A percentile compares a stretch with the other conserved stretches of the same genome.
These are phyloP conservation scores for Aporophyla nigra DNA, from an alignment of 2,888 invertebrate genomes.

Conservation along the genomic window DNA sequence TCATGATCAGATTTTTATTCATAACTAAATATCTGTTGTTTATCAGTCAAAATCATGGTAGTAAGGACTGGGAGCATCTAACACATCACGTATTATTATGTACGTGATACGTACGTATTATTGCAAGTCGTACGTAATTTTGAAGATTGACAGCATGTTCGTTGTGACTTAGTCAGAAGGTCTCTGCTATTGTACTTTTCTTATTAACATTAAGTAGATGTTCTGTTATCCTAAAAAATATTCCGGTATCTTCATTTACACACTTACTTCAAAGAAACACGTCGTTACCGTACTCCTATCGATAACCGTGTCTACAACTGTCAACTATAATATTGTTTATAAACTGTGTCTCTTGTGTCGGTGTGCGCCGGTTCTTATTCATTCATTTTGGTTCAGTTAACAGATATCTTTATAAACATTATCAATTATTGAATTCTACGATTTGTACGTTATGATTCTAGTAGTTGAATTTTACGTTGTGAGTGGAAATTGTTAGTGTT, in stretches of 20 bases:
- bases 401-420: slow-evolving; percentile 6
- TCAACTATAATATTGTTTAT: slow-evolving; percentile 21
- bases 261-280: too few relatives aligned
- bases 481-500: background rate
- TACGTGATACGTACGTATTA: background rate
- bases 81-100: too few relatives aligned
- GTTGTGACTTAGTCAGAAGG: background rate
- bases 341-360: slow-evolving; percentile 32
- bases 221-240: background rate
- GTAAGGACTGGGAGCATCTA: background rate
- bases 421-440: background rate
- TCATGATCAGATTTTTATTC: too few relatives aligned
- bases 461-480: slow-evolving; percentile 2
- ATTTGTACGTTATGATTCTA: background rate
- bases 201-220: background rate
- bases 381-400: slow-evolving; percentile 27
- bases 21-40: too few relatives aligned
- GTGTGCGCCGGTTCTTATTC: background rate
- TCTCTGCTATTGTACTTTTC: background rate
- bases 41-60: too few relatives aligned
- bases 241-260: background rate
- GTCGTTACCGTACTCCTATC: slow-evolving; percentile 8
- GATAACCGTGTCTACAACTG: background rate
- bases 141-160: background rate
- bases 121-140: background rate